Base-by-base conservation (phyloP, 2,888 invertebrate genomes). In the Temnothorax rugatulus region DNA sequence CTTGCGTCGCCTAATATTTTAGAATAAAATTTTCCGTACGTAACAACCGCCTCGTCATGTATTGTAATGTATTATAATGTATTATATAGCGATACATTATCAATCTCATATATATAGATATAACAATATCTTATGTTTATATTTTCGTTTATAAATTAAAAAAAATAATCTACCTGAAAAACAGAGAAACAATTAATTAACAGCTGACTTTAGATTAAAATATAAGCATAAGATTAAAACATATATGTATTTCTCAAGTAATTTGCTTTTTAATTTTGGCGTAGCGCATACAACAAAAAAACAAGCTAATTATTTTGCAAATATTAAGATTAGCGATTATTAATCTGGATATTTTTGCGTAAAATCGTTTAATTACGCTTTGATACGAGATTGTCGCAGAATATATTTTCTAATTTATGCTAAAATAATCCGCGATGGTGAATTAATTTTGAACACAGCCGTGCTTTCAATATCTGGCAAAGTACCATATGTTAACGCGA, bases 381-480 rank as follows among this genome's bases (percentile, higher is more conserved):
- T 18, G 21, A 4, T 47, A 50, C 4, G 21, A 34, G 41, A 38
- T 54, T 34, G n/a, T 54, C n/a, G 38, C n/a, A 68, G n/a, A 54
- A 77, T 44, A 68, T 29, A 68, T 77, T 68, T 54, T 44, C 18
- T 54, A 29, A 71, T 71, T 34, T 34, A 76, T 75, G 34, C 13
- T 68, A 41, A 25, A 68, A 29, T 54, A 66, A 64, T 29, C n/a
- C 4, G 29, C 82, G 38, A 66, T 66, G n/a, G 76, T 77, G 38
- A 83, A 83, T 76, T 83, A 63, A 83, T 77, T 83, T 77, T 25
- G 63, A 83, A 81, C 59, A 52, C 59, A 61, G 57, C 79, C 50
- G 69, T 79, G 79, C 69, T 52, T 69, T 50, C 68, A 79, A 83
- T 79, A 68, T 79, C 68, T 79, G 61, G 69, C 61, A 52, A 44